Evolutionary conservation across 2,797 vertebrate species (phyloP).

Genomic region (Anguilla marmorata): DNA sequence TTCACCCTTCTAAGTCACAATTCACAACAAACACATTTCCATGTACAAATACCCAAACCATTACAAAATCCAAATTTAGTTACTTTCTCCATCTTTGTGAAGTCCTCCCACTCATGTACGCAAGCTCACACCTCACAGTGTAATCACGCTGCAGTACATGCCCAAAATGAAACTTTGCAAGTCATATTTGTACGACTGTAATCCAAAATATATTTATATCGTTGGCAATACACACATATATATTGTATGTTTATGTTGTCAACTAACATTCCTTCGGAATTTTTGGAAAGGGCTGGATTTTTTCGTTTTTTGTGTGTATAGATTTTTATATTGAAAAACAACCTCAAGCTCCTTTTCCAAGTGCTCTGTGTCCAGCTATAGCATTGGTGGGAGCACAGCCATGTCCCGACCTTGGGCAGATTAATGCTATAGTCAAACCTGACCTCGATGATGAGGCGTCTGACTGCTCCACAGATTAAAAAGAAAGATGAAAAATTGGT

Average conservation of each 20-base stretch:
- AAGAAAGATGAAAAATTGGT: slow-evolving; percentile 11
- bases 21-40: too few relatives aligned
- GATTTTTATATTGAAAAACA: slow-evolving; percentile 14
- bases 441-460: not conserved
- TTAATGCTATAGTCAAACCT: not conserved
- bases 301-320: not conserved
- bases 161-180: not conserved
- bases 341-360: not conserved
- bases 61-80: not conserved
- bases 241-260: too few relatives aligned
- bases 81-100: not conserved
- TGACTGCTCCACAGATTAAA: slow-evolving; percentile 12
- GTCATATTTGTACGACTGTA: not conserved
- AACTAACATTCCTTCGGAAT: not conserved
- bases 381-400: not conserved
- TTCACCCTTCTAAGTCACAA: too few relatives aligned
- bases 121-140: not conserved
- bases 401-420: slow-evolving; percentile 1
- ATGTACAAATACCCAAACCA: not conserved
- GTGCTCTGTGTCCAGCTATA: not conserved
- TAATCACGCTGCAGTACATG: not conserved
- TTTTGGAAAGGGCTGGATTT: not conserved
- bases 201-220: not conserved
- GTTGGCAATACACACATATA: not conserved
- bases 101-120: not conserved